Percentiles rank a stretch among this genome's conserved stretches.
Conservation (phyloP, 1,140 invertebrate genomes). For the Drosophila ohnishii region DNA sequence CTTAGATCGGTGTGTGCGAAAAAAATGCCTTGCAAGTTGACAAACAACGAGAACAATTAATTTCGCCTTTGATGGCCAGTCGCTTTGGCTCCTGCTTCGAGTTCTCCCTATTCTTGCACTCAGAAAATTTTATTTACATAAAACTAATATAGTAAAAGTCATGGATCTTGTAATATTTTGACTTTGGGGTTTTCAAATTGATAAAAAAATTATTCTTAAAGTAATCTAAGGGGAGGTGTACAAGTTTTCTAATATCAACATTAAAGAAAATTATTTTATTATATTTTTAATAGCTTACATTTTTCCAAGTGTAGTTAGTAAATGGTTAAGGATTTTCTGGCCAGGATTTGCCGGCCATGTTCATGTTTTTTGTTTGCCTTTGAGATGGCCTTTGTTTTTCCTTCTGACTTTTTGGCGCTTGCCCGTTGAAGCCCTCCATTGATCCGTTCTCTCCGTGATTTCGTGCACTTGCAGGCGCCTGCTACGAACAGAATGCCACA, state of each 20-base stretch:
- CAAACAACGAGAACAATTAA: slow-evolving; percentile 64
- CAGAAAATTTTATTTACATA: not conserved
- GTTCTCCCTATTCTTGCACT: slow-evolving; percentile 14
- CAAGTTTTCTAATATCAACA: too few species aligned
- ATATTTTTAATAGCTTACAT: not conserved
- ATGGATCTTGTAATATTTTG: too few species aligned
- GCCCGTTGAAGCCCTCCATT: slow-evolving; percentile 34
- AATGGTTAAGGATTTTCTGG: slow-evolving; percentile 13
- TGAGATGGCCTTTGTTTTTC: slow-evolving; percentile 28
- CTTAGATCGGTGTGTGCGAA: not conserved
- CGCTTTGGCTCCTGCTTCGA: not conserved
- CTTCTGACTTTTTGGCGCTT: slow-evolving; percentile 35
- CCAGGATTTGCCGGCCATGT: slow-evolving; percentile 12
- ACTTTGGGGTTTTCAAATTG: too few species aligned
- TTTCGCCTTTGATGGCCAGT: slow-evolving; percentile 60
- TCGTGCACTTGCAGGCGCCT: slow-evolving; percentile 72
- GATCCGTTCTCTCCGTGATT: slow-evolving; percentile 29
- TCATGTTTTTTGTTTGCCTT: slow-evolving; percentile 36
- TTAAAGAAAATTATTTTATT: not conserved
- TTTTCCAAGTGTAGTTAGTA: slow-evolving; percentile 3
- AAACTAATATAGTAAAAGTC: not conserved
- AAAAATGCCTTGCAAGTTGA: slow-evolving; percentile 31
- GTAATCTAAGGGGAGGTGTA: too few species aligned
- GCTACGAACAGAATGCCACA: slow-evolving; percentile 59
- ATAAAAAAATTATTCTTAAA: not conserved